phyloP scores from a whole-genome alignment of 2,888 invertebrate genomes.

The Entomobrya proxima region DNA sequence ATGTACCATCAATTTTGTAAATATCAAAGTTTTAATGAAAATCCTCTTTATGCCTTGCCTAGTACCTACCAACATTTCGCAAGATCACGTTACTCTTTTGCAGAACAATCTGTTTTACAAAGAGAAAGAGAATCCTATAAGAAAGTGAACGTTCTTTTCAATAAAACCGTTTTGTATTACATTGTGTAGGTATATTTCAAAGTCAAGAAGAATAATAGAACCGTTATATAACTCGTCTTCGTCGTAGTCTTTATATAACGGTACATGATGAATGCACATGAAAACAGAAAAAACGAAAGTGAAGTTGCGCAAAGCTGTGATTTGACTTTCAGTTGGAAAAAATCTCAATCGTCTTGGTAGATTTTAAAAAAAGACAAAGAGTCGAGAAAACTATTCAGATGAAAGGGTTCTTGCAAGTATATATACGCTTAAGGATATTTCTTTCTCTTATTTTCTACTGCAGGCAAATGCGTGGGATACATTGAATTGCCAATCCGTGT shows the following conservation, averaged over 20 bases:
- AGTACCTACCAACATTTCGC: slow-evolving; percentile 5
- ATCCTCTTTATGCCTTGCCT: background rate
- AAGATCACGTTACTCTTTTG: background rate
- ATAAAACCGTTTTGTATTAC: slow-evolving; percentile 3
- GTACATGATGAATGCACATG: background rate
- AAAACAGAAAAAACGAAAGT: slow-evolving; percentile 12
- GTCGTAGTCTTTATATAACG: background rate
- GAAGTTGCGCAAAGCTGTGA: slow-evolving; percentile 19
- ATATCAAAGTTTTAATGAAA: slow-evolving; percentile 39
- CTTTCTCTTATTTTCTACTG: background rate
- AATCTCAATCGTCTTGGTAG: slow-evolving; percentile 36
- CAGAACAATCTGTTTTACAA: background rate
- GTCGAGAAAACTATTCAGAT: slow-evolving; percentile 26
- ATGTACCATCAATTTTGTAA: background rate
- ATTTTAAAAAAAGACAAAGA: slow-evolving; percentile 28
- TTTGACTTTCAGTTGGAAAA: slow-evolving; percentile 14
- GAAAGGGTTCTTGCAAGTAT: slow-evolving; percentile 35
- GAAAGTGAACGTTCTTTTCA: slow-evolving; percentile 8
- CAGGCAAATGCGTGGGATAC: background rate
- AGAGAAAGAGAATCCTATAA: background rate
- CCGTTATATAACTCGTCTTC: background rate
- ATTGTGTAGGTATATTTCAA: slow-evolving; percentile 1
- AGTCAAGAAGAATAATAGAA: background rate
- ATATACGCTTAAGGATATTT: background rate
- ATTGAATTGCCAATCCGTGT: background rate